A percentile compares a stretch with the other conserved stretches of the same genome.
Evolutionary conservation across 1,140 invertebrate genomes (phyloP).

Genomic region (Drosophila simulans): DNA sequence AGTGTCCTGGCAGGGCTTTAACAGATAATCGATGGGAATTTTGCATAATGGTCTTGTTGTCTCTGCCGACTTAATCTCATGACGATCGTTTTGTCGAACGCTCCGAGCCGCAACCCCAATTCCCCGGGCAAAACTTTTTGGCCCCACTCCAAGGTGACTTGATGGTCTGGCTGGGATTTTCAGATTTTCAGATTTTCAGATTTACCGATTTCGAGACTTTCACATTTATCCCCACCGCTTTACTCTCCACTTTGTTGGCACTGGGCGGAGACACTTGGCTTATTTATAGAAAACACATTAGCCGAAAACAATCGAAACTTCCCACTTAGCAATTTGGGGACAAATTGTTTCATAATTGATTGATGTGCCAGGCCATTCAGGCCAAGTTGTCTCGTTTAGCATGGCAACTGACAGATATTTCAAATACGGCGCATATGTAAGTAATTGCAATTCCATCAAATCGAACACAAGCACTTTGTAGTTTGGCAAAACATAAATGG

Average conservation of each 20-base stretch:
- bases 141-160: constrained; percentile 38
- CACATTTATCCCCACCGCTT: background rate
- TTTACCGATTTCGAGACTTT: too few relatives aligned
- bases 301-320: constrained; percentile 65
- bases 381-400: constrained; percentile 17
- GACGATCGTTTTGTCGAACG: constrained; percentile 20
- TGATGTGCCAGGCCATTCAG: constrained; percentile 47
- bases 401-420: constrained; percentile 21
- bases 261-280: constrained; percentile 15
- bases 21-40: constrained; percentile 48
- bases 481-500: constrained; percentile 3
- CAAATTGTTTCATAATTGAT: constrained; percentile 83
- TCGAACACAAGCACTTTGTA: constrained; percentile 18
- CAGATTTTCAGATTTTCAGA: constrained; percentile 19
- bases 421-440: constrained; percentile 9
- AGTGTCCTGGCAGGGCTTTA: constrained; percentile 15
- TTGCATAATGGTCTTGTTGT: constrained; percentile 40
- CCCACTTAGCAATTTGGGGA: constrained; percentile 51
- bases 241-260: background rate
- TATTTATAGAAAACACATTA: constrained; percentile 80
- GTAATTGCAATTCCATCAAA: constrained; percentile 37
- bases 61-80: constrained; percentile 35
- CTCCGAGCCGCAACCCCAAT: background rate
- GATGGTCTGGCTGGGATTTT: constrained; percentile 16
- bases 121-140: constrained; percentile 17